phyloP scores from a whole-genome alignment of 2,113 vertebrate genomes.

The Corythaixoides concolor region DNA sequence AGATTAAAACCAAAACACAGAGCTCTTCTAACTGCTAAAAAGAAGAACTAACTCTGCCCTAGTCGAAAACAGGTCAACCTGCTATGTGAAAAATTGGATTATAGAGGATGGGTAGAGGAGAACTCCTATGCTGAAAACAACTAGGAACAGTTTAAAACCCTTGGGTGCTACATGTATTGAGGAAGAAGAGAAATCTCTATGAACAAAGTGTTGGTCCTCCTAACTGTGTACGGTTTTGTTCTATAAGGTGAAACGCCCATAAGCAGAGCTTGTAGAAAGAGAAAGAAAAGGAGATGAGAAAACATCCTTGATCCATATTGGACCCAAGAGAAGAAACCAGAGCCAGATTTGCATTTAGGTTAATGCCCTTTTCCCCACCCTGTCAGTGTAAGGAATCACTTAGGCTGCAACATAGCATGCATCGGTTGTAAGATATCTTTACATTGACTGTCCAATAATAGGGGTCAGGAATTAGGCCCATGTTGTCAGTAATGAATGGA shows the following conservation, averaged over 20 bases:
- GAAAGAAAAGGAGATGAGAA: background rate
- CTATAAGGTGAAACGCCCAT: background rate
- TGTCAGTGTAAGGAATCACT: background rate
- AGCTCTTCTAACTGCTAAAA: no score
- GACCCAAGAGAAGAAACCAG: background rate
- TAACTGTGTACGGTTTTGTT: background rate
- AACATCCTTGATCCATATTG: background rate
- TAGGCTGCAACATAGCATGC: background rate
- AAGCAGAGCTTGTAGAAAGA: background rate
- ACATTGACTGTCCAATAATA: fast-evolving
- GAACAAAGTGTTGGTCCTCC: background rate
- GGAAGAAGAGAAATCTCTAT: background rate
- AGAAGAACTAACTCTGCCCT: no score
- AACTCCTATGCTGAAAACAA: background rate
- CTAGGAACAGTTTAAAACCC: background rate
- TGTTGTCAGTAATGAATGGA: background rate
- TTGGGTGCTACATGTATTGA: background rate
- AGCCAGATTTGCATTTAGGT: background rate
- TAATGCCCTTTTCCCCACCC: background rate
- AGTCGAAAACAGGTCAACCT: background rate
- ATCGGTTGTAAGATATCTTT: background rate
- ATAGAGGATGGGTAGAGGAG: background rate
- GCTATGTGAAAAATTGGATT: background rate
- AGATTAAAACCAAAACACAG: no score
- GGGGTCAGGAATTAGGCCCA: background rate